These are phyloP conservation scores for Sorex fumeus DNA, from an alignment of 2,113 vertebrate genomes.

Conservation along the genomic window DNA sequence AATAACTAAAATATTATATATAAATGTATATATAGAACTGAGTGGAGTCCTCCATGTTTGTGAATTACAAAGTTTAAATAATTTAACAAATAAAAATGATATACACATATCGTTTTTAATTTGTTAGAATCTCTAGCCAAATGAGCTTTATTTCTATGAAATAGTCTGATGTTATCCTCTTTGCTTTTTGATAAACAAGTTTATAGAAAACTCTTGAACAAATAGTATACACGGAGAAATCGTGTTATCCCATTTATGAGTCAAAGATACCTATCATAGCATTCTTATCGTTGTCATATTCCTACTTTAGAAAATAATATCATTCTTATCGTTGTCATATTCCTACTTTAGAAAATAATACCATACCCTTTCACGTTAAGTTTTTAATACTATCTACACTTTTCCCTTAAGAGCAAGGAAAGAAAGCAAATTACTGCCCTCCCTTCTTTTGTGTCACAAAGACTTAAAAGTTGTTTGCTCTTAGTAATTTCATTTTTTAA, in stretches of 20 bases:
- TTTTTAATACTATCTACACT: background rate
- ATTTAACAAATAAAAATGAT: constrained; percentile 32
- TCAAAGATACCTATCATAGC: constrained; percentile 8
- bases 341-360: constrained; percentile 14
- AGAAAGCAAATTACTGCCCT: constrained; percentile 8
- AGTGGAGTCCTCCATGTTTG: background rate
- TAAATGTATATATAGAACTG: too few species aligned
- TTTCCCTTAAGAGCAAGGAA: constrained; percentile 26
- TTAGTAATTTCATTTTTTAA: constrained; percentile 46
- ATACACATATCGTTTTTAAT: background rate
- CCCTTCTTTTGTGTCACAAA: background rate
- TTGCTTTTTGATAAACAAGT: constrained; percentile 47
- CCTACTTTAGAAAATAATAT: constrained; percentile 20
- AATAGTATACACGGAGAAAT: constrained; percentile 14
- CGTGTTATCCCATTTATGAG: constrained; percentile 37
- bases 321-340: constrained; percentile 27
- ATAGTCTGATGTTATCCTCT: background rate
- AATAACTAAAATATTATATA: too few species aligned
- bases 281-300: constrained; percentile 29
- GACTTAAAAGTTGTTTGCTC: background rate
- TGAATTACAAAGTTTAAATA: constrained; percentile 30
- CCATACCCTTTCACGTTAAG: background rate
- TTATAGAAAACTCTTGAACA: constrained; percentile 30
- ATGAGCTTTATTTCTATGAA: constrained; percentile 26
- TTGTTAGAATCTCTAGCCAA: constrained; percentile 34